phyloP scores from a whole-genome alignment of 2,113 vertebrate genomes.

The Dipodomys merriami region DNA sequence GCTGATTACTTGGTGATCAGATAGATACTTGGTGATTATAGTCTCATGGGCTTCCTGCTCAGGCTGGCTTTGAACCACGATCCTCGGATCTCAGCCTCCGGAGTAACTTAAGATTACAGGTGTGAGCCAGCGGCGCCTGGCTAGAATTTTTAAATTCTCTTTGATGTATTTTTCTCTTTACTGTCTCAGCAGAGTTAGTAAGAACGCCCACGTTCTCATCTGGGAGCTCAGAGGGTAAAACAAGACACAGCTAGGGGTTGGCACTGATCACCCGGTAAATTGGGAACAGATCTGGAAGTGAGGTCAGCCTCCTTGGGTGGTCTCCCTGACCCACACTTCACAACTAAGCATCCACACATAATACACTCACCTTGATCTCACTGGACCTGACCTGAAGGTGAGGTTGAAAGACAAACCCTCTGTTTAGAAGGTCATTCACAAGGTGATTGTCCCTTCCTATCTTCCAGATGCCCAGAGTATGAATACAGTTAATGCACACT shows the following conservation, averaged over 20 bases:
- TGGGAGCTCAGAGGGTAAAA: conserved; percentile 19
- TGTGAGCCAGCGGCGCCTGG: too few relatives aligned
- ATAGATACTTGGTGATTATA: too few relatives aligned
- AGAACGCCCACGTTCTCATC: background rate
- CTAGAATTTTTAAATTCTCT: background rate
- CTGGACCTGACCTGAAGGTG: background rate
- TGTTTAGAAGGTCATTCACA: background rate
- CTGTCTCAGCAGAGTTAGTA: background rate
- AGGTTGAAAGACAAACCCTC: background rate
- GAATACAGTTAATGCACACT: background rate
- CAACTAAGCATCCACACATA: background rate
- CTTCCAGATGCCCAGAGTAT: background rate
- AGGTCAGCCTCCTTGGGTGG: conserved; percentile 27
- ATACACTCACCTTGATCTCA: background rate
- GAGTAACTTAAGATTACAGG: too few relatives aligned
- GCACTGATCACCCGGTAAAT: background rate
- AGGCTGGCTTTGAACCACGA: too few relatives aligned
- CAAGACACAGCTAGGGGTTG: background rate
- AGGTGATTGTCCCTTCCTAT: background rate
- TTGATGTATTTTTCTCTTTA: background rate
- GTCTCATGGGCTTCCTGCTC: too few relatives aligned
- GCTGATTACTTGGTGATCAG: too few relatives aligned
- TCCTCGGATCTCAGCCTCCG: too few relatives aligned
- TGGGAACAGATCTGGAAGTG: conserved; percentile 32
- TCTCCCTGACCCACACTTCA: background rate